Base-by-base conservation (phyloP, 2,113 vertebrate genomes). In the Geococcyx californianus region DNA sequence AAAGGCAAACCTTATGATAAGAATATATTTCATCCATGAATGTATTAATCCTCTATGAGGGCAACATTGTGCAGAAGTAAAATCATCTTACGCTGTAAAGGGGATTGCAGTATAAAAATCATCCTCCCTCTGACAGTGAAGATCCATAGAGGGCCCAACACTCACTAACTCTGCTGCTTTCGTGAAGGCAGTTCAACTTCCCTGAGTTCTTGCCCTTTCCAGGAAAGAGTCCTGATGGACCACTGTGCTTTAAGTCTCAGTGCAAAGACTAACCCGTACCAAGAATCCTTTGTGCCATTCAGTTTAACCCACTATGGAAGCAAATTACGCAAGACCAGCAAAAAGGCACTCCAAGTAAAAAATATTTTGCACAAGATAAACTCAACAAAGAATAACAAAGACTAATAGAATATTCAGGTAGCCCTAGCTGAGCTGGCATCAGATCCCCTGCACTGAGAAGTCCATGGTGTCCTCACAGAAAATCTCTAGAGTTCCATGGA, bases 321-420 rank as follows among this genome's bases (percentile, higher is more conserved):
- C 7, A 49, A 92, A 62, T 14, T 4, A 2, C 5, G 59, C 45
- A 34, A 81, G 49, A 13, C 7, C 42, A 74, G 38, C 23, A 60
- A 18, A 47, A 54, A 67, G 36, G 64, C 49, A 42, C 10, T 62
- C 34, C 38, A 13, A 7, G 54, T 10, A 45, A 21, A 45, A 63
- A n/a, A 21, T 7, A 25, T 1, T 16, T 34, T 20, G 18, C 55
- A 77, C 13, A 1, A 0, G 17, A 8, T 11, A 34, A 8, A 8
- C 3, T 34, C 12, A 33, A 26, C 1, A 4, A 63, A 24, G 24
- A 19, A 11, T 1, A 60, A 51, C 7, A n/a, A n/a, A n/a, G n/a
- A n/a, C n/a, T n/a, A n/a, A n/a, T 25, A 62, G 6, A 9, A 9
- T 0, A 1, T 15, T 51, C 62, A 42, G 42, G 60, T 9, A 54